These are phyloP conservation scores for Pecten maximus DNA, from an alignment of 2,888 invertebrate species.

Conservation along the genomic window DNA sequence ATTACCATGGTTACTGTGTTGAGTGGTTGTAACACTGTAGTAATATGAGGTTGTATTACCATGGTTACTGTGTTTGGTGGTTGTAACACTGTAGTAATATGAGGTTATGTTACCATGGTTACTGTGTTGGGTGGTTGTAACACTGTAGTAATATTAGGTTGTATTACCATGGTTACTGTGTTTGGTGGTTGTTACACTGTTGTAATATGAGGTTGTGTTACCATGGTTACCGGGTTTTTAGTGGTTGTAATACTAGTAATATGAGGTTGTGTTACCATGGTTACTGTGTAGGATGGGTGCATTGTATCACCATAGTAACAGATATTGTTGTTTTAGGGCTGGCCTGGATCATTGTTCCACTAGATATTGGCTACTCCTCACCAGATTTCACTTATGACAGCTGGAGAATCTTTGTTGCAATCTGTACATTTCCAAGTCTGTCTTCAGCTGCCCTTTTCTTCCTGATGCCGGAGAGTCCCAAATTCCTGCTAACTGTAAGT, in stretches of 20 bases:
- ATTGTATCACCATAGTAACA: neutral
- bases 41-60: neutral
- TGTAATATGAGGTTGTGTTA: neutral
- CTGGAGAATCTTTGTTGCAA: constrained; percentile 94
- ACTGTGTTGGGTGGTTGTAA: neutral
- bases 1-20: neutral
- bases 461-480: constrained; percentile 92
- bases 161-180: neutral
- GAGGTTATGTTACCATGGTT: neutral
- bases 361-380: constrained; percentile 76
- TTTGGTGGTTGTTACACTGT: neutral
- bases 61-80: neutral
- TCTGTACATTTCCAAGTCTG: constrained; percentile 94
- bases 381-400: constrained; percentile 90
- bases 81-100: neutral
- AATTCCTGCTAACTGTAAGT: constrained; percentile 91
- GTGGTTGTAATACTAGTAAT: too few species aligned
- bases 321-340: constrained; percentile 83
- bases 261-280: too few species aligned
- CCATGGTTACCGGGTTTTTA: too few species aligned
- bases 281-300: too few species aligned
- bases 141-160: neutral
- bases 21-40: neutral
- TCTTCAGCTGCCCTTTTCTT: constrained; percentile 92
- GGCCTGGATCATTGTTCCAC: constrained; percentile 89